phyloP scores from a whole-genome alignment of 2,113 vertebrate species.

The Damaliscus lunatus region DNA sequence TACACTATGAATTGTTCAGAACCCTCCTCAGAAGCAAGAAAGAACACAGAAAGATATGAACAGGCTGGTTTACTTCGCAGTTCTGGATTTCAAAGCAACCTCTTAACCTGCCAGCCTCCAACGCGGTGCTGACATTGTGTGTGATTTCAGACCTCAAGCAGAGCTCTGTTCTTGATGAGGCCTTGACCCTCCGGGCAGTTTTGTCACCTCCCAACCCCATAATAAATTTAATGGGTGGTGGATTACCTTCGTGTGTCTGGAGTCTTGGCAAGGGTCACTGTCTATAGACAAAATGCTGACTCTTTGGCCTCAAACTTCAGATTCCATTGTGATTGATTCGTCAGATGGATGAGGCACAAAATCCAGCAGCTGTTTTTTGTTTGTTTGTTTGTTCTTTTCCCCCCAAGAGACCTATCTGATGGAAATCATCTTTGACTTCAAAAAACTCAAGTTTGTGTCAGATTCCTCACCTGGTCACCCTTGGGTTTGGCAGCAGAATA shows the following conservation, averaged over 20 bases:
- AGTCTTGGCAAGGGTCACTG: not conserved
- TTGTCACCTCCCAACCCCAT: not conserved
- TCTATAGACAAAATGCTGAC: not conserved
- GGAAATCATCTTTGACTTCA: not conserved
- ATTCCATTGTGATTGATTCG: not conserved
- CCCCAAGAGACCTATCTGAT: not conserved
- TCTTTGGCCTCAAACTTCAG: not conserved
- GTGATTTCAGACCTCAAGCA: not conserved
- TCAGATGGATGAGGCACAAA: not conserved
- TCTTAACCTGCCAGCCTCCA: not conserved
- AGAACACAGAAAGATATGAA: not conserved
- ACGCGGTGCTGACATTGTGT: fast-evolving
- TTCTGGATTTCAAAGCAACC: not conserved
- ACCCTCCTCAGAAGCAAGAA: not conserved
- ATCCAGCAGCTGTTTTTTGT: not conserved
- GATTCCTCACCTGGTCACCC: not conserved
- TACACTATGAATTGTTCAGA: not conserved
- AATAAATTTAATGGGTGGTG: slow-evolving; percentile 6
- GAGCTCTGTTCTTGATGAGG: not conserved
- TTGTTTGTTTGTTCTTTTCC: fast-evolving
- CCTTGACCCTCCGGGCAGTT: not conserved
- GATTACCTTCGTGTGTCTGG: not conserved
- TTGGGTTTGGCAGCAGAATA: not conserved
- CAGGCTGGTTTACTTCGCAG: not conserved
- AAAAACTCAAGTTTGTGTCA: not conserved